phyloP scores from a whole-genome alignment of 2,113 vertebrate genomes.

The Salvator merianae region DNA sequence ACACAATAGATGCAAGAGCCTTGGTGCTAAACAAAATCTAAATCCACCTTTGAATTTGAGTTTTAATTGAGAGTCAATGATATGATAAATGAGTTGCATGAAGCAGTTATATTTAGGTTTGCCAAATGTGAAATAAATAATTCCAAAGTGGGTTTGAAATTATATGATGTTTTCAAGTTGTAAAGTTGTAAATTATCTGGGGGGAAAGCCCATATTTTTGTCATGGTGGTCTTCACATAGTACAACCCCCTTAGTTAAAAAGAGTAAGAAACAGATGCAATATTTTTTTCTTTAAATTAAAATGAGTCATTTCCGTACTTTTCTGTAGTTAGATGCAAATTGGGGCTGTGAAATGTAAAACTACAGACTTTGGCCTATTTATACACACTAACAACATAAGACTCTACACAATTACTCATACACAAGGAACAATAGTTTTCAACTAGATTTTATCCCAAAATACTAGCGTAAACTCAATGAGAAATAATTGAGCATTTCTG shows the following conservation, averaged over 20 bases:
- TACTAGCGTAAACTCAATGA: too few relatives aligned
- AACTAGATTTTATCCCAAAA: not conserved
- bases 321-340: slow-evolving; percentile 20
- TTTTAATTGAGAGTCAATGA: not conserved
- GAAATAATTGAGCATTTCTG: not conserved
- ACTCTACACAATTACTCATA: not conserved
- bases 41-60: slow-evolving; percentile 30
- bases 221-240: not conserved
- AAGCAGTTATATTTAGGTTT: not conserved
- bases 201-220: not conserved
- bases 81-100: not conserved
- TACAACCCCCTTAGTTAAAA: not conserved
- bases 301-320: not conserved
- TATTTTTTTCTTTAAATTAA: not conserved
- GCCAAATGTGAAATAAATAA: not conserved
- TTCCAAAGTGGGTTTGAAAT: not conserved
- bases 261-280: not conserved
- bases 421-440: not conserved
- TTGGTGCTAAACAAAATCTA: not conserved
- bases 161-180: not conserved
- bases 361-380: not conserved
- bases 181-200: not conserved
- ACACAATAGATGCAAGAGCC: not conserved
- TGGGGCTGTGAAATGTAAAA: not conserved
- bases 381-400: not conserved